Evolutionary conservation across 2,888 invertebrate genomes (phyloP), one percentile per base, ranked within the genome.

Genomic region (Muschampia plurimacula): DNA sequence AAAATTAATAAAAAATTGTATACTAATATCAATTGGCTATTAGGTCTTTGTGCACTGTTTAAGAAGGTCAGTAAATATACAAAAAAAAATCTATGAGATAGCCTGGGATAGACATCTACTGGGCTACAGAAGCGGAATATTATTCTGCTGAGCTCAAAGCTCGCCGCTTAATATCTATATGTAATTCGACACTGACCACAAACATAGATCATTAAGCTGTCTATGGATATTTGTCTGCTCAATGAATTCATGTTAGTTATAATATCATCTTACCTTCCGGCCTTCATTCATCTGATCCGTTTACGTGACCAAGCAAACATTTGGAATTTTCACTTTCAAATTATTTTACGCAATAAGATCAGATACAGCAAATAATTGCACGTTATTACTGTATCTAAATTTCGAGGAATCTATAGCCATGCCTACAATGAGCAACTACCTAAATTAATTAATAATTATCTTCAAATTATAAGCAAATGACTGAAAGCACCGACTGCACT

Each of bases 191-290:
- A 86, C 79, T 77, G 67, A 78, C 74, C 77, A 73, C 72, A 78
- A 74, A 77, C 75, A 76, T 82, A 89, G 86, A 84, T 88, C 84
- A 91, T 92, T 92, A 87, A 88, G 85, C 84, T 85, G 92, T 92
- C 92, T 70, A 77, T 82, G 74, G 84, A 77, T 82, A 86, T 92
- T 89, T 87, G 77, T 68, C 72, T 74, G 75, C 74, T 89, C 87
- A 89, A 89, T 85, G 79, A 81, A 74, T 79, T 81, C 81, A 83
- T 75, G 79, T 79, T 89, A 80, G 81, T 89, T 89, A 87, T 83
- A 85, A 78, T 90, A 91, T 92, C 82, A 67, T 49, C 77, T 92
- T 92, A 90, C 92, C 83, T 87, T 91, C 90, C 91, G 91, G 88
- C 74, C 60, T 74, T 77, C 72, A 73, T 79, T 80, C 77, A 79